phyloP scores from a whole-genome alignment of 1,140 invertebrate genomes.

The Linepithema humile region DNA sequence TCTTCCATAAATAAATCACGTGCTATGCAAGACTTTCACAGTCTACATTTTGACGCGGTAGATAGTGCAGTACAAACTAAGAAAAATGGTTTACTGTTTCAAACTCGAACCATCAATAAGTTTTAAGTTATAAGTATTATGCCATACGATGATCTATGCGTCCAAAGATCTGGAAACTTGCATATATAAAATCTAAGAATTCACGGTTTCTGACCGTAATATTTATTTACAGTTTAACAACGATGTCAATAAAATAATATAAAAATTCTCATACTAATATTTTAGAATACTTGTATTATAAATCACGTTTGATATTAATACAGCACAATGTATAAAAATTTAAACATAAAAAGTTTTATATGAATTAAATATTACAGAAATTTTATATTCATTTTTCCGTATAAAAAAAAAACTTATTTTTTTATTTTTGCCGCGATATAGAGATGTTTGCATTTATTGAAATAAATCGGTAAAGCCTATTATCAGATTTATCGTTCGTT shows the following conservation, averaged over 20 bases:
- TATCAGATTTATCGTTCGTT: conserved; percentile 27
- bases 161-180: neutral
- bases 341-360: no score
- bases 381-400: no score
- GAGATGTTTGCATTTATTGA: neutral
- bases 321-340: no score
- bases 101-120: conserved; percentile 44
- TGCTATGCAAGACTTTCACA: neutral
- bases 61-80: conserved; percentile 13
- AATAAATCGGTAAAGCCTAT: conserved; percentile 9
- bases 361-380: no score
- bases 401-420: no score
- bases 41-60: neutral
- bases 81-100: conserved; percentile 43
- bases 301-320: no score
- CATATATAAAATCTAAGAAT: neutral
- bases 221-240: neutral
- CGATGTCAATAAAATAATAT: neutral
- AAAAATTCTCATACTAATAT: no score
- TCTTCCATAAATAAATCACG: conserved; percentile 37
- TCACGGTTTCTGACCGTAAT: neutral
- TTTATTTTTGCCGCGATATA: no score
- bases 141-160: conserved; percentile 22
- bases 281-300: no score
- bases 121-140: conserved; percentile 40